A percentile compares a stretch with the other conserved stretches of the same genome.
phyloP scores from a whole-genome alignment of 1,140 invertebrate species.

The Anthonomus grandis region DNA sequence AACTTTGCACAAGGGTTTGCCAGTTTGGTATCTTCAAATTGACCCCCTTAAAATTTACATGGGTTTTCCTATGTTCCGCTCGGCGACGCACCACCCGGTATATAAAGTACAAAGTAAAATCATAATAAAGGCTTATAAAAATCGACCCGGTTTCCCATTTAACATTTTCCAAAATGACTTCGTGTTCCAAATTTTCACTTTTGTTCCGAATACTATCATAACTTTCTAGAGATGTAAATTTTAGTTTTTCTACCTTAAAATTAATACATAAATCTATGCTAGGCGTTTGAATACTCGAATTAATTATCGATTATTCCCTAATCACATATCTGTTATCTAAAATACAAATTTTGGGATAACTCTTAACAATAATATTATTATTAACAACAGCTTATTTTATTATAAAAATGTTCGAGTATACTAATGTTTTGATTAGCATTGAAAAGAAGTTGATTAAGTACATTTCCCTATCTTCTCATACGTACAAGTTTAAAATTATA shows the following conservation, averaged over 20 bases:
- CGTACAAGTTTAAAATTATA: neutral
- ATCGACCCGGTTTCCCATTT: too few relatives aligned
- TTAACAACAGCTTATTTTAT: neutral
- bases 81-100: too few relatives aligned
- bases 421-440: neutral
- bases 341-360: neutral
- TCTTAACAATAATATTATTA: neutral
- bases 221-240: constrained; percentile 2
- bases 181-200: neutral
- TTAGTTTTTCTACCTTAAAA: neutral
- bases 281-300: neutral
- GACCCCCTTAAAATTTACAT: too few relatives aligned
- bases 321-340: neutral
- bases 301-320: too few relatives aligned
- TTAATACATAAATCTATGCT: neutral
- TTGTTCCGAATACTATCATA: constrained; percentile 2
- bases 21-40: too few relatives aligned
- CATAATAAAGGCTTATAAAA: too few relatives aligned
- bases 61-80: too few relatives aligned
- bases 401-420: neutral
- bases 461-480: neutral
- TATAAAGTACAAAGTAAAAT: too few relatives aligned
- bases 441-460: neutral
- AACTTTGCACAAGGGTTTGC: too few relatives aligned
- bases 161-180: neutral